These are phyloP conservation scores for Nothoprocta perdicaria DNA, from an alignment of 2,113 vertebrate genomes.

Conservation along the genomic window DNA sequence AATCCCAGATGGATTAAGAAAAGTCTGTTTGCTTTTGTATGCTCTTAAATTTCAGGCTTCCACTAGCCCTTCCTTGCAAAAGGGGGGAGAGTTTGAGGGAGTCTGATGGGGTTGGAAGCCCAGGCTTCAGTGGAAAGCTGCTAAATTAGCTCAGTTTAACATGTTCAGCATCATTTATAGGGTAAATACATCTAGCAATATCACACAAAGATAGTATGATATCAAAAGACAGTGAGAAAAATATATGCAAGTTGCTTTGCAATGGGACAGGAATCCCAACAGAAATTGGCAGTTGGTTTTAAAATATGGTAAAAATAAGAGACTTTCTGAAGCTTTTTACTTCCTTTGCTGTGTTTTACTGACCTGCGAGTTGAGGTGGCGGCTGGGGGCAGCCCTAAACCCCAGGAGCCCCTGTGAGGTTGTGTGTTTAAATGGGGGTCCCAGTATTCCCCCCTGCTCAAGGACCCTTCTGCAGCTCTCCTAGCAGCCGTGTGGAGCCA, in stretches of 20 bases:
- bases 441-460: background rate
- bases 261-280: fast-evolving
- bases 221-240: background rate
- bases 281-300: background rate
- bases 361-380: background rate
- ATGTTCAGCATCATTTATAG: background rate
- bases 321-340: background rate
- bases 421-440: background rate
- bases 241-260: background rate
- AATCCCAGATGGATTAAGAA: background rate
- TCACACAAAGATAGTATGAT: background rate
- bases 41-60: background rate
- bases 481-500: background rate
- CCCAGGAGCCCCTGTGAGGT: background rate
- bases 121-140: background rate
- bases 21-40: background rate
- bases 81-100: background rate
- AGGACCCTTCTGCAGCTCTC: background rate
- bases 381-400: background rate
- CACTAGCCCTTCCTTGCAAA: background rate
- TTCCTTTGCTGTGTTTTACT: background rate
- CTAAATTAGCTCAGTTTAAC: background rate
- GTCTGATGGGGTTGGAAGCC: background rate
- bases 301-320: too few relatives aligned
- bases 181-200: background rate